These are phyloP conservation scores for Sebastes alutus DNA, from an alignment of 2,797 vertebrate species.

Conservation along the genomic window DNA sequence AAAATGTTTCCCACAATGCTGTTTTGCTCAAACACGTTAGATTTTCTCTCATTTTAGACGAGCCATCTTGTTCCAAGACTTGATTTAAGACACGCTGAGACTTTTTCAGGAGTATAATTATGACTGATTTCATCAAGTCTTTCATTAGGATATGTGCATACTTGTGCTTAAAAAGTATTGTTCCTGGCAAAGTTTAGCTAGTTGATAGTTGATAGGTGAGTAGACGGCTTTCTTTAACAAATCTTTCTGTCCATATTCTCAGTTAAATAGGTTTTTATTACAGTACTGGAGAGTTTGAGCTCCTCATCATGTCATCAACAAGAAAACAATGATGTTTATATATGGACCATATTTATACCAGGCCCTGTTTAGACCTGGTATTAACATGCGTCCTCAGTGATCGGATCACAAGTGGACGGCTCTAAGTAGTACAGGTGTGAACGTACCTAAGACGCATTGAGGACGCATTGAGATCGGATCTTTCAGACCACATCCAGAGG, in stretches of 20 bases:
- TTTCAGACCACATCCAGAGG: too few species aligned
- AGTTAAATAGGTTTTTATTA: not conserved
- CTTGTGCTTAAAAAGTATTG: not conserved
- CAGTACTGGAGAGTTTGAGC: not conserved
- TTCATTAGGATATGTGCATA: not conserved
- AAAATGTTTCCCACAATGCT: not conserved
- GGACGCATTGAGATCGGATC: too few species aligned
- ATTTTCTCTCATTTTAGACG: not conserved
- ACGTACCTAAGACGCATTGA: too few species aligned
- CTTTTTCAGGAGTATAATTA: not conserved
- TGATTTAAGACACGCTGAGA: not conserved
- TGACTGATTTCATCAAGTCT: not conserved
- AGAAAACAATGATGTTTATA: not conserved
- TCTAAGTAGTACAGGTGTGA: too few species aligned
- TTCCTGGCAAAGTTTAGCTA: not conserved
- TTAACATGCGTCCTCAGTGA: too few species aligned
- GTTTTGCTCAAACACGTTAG: not conserved
- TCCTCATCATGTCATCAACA: not conserved
- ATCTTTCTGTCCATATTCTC: not conserved
- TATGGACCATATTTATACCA: too few species aligned
- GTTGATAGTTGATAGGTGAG: not conserved
- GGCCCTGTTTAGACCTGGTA: too few species aligned
- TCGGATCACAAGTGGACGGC: too few species aligned
- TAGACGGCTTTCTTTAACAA: too few species aligned
- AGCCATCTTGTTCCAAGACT: not conserved